Conservation (phyloP, 2,888 invertebrate genomes). For the Eristalis intricaria region DNA sequence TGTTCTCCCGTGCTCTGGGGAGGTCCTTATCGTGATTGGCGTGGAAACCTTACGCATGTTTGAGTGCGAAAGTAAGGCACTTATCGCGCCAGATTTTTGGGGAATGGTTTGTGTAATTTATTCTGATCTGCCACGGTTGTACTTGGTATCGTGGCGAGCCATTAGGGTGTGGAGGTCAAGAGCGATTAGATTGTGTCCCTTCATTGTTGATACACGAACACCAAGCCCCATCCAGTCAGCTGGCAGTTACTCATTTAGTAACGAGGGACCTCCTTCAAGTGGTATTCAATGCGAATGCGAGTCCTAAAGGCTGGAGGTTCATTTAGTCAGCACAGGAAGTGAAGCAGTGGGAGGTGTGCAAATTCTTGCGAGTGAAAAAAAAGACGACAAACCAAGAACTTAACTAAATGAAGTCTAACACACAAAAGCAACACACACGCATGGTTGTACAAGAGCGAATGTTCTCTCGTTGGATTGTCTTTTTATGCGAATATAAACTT, state of each 20-base stretch:
- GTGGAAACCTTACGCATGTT: constrained; percentile 70
- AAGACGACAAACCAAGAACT: no score
- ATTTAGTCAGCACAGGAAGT: no score
- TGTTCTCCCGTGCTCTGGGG: constrained; percentile 30
- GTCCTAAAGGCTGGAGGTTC: neutral
- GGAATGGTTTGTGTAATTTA: constrained; percentile 59
- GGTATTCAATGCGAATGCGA: neutral
- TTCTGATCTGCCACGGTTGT: constrained; percentile 57
- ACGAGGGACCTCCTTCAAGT: neutral
- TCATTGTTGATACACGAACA: neutral
- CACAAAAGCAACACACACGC: no score
- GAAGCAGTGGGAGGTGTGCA: no score
- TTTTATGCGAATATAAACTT: neutral
- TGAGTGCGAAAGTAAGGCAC: constrained; percentile 60
- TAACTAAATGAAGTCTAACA: no score
- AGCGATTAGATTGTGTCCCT: neutral
- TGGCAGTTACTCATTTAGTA: neutral
- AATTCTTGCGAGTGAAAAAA: no score
- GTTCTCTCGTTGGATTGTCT: neutral
- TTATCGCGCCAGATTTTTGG: constrained; percentile 62
- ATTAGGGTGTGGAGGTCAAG: constrained; percentile 12
- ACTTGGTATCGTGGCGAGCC: constrained; percentile 30
- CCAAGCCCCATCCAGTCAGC: no score
- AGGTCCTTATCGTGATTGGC: constrained; percentile 66
- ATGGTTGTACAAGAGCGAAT: neutral